These are phyloP conservation scores for Oceanodroma tethys DNA, from an alignment of 2,113 vertebrate species.

Conservation along the genomic window DNA sequence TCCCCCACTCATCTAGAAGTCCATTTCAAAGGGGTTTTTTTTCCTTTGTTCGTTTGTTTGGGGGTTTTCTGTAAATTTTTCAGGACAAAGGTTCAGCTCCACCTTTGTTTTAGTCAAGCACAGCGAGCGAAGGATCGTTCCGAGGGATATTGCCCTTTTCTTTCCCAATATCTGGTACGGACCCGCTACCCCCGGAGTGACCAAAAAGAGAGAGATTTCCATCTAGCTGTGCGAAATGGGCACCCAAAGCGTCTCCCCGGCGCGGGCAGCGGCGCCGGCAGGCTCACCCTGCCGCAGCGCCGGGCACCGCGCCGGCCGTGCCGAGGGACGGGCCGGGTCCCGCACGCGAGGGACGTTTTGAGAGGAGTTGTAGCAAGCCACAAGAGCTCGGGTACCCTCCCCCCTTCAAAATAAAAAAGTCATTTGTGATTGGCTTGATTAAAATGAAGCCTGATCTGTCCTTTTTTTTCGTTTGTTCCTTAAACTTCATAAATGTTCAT, in stretches of 20 bases:
- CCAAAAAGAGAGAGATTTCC: neutral
- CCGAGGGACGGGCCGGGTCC: accelerated
- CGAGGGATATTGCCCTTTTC: neutral
- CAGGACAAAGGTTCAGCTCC: slow-evolving; percentile 65
- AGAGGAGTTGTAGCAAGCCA: neutral
- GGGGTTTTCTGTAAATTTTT: slow-evolving; percentile 60
- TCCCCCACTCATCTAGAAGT: slow-evolving; percentile 76
- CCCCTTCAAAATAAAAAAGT: neutral
- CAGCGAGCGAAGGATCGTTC: neutral
- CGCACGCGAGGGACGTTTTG: accelerated
- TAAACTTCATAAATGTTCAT: slow-evolving; percentile 71
- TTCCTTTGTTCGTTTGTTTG: neutral
- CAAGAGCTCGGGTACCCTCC: neutral
- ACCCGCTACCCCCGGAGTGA: neutral
- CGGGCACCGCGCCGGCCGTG: neutral
- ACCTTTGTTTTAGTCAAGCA: slow-evolving; percentile 74
- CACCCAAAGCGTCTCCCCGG: neutral
- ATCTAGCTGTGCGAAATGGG: neutral
- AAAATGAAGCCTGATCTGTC: slow-evolving; percentile 68
- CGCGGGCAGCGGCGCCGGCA: neutral
- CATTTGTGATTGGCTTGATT: slow-evolving; percentile 54
- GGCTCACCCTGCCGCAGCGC: neutral
- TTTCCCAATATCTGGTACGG: accelerated
- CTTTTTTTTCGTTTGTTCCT: slow-evolving; percentile 54
- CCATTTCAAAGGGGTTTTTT: slow-evolving; percentile 45